Evolutionary conservation across 1,140 invertebrate genomes (phyloP).

Genomic region (Heliconius hewitsoni): DNA sequence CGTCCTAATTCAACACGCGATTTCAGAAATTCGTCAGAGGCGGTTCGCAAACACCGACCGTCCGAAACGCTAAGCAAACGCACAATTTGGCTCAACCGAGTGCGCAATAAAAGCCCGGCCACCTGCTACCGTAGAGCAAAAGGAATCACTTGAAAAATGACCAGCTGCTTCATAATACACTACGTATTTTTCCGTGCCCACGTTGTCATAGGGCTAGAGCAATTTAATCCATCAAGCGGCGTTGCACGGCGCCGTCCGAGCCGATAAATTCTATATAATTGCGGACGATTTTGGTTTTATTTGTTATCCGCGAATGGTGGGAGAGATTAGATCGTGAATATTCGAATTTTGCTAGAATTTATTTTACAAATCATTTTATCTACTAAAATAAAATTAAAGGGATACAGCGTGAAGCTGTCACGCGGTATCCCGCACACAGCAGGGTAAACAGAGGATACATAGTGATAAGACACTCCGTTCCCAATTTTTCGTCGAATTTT

Average conservation of each 20-base stretch:
- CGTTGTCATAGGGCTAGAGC: constrained; percentile 81
- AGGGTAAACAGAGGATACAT: no score
- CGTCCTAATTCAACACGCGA: constrained; percentile 67
- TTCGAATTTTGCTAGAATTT: constrained; percentile 15
- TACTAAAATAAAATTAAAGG: no score
- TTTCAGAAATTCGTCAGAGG: constrained; percentile 67
- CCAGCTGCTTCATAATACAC: constrained; percentile 80
- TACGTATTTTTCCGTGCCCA: constrained; percentile 80
- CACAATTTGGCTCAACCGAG: constrained; percentile 57
- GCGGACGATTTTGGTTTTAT: constrained; percentile 75
- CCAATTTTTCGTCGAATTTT: no score
- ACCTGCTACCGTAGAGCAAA: constrained; percentile 75
- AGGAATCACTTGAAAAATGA: constrained; percentile 82
- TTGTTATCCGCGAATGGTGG: constrained; percentile 58
- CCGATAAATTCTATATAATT: constrained; percentile 78
- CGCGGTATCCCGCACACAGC: no score
- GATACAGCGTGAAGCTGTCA: no score
- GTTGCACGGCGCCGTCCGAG: constrained; percentile 63
- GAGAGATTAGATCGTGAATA: constrained; percentile 59
- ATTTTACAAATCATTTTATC: background rate
- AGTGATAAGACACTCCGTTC: no score
- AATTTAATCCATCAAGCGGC: constrained; percentile 82
- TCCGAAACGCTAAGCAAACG: constrained; percentile 59
- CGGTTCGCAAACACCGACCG: constrained; percentile 55
- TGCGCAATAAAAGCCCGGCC: constrained; percentile 61